These are phyloP conservation scores for Andrena bicolor DNA, from an alignment of 2,888 invertebrate species.

Conservation along the genomic window DNA sequence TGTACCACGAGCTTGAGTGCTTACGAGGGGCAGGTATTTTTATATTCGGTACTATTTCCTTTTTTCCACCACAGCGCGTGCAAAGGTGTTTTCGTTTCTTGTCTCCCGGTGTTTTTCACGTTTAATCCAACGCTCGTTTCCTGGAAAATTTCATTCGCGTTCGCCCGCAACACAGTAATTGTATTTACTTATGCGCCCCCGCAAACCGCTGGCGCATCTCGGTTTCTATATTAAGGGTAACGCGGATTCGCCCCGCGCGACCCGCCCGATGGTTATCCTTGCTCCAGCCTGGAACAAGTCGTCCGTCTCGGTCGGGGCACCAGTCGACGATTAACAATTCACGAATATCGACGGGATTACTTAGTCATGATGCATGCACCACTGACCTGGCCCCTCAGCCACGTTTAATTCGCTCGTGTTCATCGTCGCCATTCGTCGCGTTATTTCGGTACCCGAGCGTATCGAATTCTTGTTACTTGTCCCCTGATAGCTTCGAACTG, in stretches of 20 bases:
- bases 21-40: too few relatives aligned
- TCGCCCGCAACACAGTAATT: neutral
- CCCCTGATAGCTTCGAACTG: too few relatives aligned
- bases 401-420: neutral
- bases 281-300: constrained; percentile 30
- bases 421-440: neutral
- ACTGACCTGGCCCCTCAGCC: neutral
- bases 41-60: neutral
- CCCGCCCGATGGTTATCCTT: constrained; percentile 28
- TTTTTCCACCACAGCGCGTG: neutral
- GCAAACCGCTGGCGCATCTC: neutral
- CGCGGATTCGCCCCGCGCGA: constrained; percentile 18
- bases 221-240: constrained; percentile 13
- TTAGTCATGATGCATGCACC: neutral
- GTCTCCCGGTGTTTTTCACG: neutral
- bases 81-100: neutral
- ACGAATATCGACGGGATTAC: constrained; percentile 14
- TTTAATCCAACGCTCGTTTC: neutral
- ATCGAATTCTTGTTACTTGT: neutral
- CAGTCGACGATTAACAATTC: constrained; percentile 43
- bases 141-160: neutral
- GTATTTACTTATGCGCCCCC: neutral
- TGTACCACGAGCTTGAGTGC: too few relatives aligned
- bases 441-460: neutral
- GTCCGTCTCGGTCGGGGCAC: constrained; percentile 28